These are phyloP conservation scores for Drosophila arawakana DNA, from an alignment of 1,140 invertebrate genomes.

Conservation along the genomic window DNA sequence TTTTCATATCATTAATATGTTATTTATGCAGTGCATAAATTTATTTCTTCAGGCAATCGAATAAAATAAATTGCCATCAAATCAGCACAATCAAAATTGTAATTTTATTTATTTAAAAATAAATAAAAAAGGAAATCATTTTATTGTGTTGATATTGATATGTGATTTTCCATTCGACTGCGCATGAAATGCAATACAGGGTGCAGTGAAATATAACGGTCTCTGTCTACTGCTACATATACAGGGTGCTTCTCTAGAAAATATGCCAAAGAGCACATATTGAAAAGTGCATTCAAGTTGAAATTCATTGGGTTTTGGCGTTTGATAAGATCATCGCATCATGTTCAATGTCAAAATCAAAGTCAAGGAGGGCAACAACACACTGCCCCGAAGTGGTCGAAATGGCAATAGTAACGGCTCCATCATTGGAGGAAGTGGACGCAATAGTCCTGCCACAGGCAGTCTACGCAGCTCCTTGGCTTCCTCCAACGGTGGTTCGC, in stretches of 20 bases:
- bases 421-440: slow-evolving; percentile 54
- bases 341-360: slow-evolving; percentile 85
- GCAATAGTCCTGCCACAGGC: slow-evolving; percentile 75
- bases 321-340: slow-evolving; percentile 25
- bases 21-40: slow-evolving; percentile 68
- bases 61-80: slow-evolving; percentile 22
- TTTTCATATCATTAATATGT: slow-evolving; percentile 61
- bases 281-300: slow-evolving; percentile 69
- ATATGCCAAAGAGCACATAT: slow-evolving; percentile 57
- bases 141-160: slow-evolving; percentile 18
- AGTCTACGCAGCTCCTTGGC: slow-evolving; percentile 79
- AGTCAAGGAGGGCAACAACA: slow-evolving; percentile 84
- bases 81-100: slow-evolving; percentile 28
- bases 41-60: slow-evolving; percentile 18
- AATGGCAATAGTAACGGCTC: slow-evolving; percentile 45
- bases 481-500: slow-evolving; percentile 73
- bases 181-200: slow-evolving; percentile 25
- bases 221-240: slow-evolving; percentile 1
- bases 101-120: slow-evolving; percentile 12
- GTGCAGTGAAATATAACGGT: slow-evolving; percentile 41
- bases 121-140: background rate
- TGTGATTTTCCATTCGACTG: slow-evolving; percentile 9
- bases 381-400: slow-evolving; percentile 71
- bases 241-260: slow-evolving; percentile 36
- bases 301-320: slow-evolving; percentile 35